These are phyloP conservation scores for Drosophila helvetica DNA, from an alignment of 2,888 invertebrate species.

Conservation along the genomic window DNA sequence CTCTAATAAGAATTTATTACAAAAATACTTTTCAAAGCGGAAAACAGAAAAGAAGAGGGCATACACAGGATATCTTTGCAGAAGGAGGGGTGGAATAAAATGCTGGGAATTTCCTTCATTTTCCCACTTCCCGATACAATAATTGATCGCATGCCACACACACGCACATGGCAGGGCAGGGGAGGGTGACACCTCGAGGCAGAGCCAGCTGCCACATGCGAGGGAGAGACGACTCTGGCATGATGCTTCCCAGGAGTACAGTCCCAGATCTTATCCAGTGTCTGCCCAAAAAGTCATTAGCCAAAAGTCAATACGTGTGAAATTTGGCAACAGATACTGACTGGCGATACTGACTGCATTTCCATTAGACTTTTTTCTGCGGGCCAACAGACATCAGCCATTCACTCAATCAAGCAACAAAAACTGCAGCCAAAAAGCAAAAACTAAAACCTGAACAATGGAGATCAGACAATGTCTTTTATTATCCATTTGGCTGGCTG, in stretches of 20 bases:
- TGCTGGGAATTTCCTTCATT: conserved; percentile 42
- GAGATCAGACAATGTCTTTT: conserved; percentile 48
- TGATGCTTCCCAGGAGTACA: conserved; percentile 42
- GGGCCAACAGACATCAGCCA: background rate
- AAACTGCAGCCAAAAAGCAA: conserved; percentile 8
- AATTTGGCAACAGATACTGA: conserved; percentile 40
- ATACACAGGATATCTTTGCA: conserved; percentile 17
- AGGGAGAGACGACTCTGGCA: conserved; percentile 18
- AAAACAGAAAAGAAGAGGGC: conserved; percentile 17
- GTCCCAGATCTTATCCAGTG: conserved; percentile 56
- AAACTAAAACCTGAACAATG: conserved; percentile 44
- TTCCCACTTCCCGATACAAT: conserved; percentile 36
- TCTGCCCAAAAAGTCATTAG: conserved; percentile 35
- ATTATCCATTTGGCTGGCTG: conserved; percentile 12
- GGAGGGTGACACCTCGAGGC: conserved; percentile 30
- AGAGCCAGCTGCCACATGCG: conserved; percentile 38
- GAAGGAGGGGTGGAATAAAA: conserved; percentile 8
- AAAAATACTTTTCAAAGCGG: conserved; percentile 14
- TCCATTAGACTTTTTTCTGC: conserved; percentile 4
- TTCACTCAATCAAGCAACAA: conserved; percentile 18
- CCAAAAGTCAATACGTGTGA: conserved; percentile 40
- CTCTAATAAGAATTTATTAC: conserved; percentile 72
- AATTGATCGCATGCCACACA: conserved; percentile 61
- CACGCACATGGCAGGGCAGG: conserved; percentile 21
- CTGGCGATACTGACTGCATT: conserved; percentile 10